phyloP scores from a whole-genome alignment of 2,888 invertebrate genomes.

The Cheilosia grossa region DNA sequence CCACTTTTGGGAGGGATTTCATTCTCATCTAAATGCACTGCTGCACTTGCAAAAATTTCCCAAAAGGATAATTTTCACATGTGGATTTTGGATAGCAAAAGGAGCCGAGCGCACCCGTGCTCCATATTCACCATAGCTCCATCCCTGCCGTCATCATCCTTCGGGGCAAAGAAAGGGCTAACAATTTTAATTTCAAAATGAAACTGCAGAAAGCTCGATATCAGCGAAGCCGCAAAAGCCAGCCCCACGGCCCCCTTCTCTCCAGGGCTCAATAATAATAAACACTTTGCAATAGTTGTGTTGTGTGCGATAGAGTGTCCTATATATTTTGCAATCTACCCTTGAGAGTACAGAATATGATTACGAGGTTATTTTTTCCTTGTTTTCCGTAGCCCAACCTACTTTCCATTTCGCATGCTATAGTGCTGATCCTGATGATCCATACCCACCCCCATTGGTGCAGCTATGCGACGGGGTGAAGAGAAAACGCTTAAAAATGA shows the following conservation, averaged over 20 bases:
- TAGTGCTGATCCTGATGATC: constrained; percentile 47
- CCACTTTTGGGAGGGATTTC: constrained; percentile 63
- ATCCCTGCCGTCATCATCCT: constrained; percentile 22
- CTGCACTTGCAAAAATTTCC: constrained; percentile 71
- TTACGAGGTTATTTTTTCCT: constrained; percentile 56
- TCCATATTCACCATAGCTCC: not conserved
- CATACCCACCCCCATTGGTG: constrained; percentile 43
- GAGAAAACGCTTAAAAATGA: constrained; percentile 58
- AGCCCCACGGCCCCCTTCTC: constrained; percentile 34
- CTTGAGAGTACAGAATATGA: constrained; percentile 68
- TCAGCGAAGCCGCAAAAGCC: constrained; percentile 60
- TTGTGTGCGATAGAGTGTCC: constrained; percentile 69
- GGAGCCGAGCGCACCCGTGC: constrained; percentile 11
- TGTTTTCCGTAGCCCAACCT: constrained; percentile 55
- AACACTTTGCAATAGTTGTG: constrained; percentile 73
- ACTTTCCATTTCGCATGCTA: constrained; percentile 43
- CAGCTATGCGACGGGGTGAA: constrained; percentile 15
- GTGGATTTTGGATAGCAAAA: constrained; percentile 30
- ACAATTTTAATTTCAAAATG: constrained; percentile 70
- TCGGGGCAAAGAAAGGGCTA: constrained; percentile 46
- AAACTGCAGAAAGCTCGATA: constrained; percentile 62
- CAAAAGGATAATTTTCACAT: constrained; percentile 65
- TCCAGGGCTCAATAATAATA: constrained; percentile 69
- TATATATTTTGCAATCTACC: constrained; percentile 71
- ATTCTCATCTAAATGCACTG: constrained; percentile 69